These are phyloP conservation scores for Camponotus vicinus DNA, from an alignment of 1,140 invertebrate species.

Conservation along the genomic window DNA sequence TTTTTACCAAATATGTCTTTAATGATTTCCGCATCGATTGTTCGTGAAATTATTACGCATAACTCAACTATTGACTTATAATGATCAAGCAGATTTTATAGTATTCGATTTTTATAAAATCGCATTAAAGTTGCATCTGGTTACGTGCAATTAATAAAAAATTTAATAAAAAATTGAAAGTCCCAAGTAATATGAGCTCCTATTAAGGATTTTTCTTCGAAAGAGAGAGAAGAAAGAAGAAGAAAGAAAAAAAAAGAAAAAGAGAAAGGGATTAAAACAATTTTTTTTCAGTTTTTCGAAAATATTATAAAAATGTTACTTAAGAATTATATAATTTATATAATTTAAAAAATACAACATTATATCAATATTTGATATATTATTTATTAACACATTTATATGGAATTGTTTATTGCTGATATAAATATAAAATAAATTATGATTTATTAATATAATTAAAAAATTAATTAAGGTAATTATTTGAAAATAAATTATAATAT, in stretches of 20 bases:
- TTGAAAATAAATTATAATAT: not conserved
- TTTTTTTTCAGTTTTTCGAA: not conserved
- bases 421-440: not conserved
- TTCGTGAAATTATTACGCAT: constrained; percentile 79
- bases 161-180: constrained; percentile 65
- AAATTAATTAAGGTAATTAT: not conserved
- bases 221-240: too few species aligned
- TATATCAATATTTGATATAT: not conserved
- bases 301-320: not conserved
- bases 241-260: too few species aligned
- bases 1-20: constrained; percentile 72
- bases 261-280: not conserved
- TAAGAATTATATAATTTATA: not conserved
- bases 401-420: not conserved
- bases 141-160: constrained; percentile 68
- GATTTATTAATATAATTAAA: not conserved
- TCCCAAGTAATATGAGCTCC: not conserved
- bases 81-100: constrained; percentile 73
- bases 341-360: not conserved
- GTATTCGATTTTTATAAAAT: constrained; percentile 67
- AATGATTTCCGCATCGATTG: constrained; percentile 74
- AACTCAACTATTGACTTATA: constrained; percentile 69
- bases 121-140: constrained; percentile 65
- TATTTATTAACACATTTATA: not conserved
- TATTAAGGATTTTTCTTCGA: not conserved